These are phyloP conservation scores for Pandemis corylana DNA, from an alignment of 2,888 invertebrate genomes.

Conservation along the genomic window DNA sequence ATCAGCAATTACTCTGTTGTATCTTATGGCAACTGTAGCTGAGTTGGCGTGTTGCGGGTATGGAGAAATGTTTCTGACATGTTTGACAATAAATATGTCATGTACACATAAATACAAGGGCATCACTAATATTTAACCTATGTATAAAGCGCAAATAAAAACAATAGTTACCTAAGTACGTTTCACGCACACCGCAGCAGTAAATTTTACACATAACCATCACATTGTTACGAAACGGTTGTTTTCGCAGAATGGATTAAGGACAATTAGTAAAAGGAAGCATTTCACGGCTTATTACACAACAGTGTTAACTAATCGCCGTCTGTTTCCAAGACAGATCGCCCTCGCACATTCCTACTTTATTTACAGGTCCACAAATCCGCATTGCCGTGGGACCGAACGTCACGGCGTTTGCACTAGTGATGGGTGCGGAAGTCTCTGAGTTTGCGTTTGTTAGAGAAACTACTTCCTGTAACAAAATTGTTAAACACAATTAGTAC, in stretches of 20 bases:
- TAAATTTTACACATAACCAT: slow-evolving; percentile 5
- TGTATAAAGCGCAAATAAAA: too few species aligned
- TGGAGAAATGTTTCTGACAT: too few species aligned
- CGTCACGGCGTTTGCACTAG: slow-evolving; percentile 52
- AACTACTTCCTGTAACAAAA: background rate
- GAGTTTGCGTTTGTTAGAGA: background rate
- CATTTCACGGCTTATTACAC: slow-evolving; percentile 60
- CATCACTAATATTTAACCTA: too few species aligned
- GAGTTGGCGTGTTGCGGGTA: too few species aligned
- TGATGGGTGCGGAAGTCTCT: slow-evolving; percentile 33
- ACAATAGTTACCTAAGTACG: background rate
- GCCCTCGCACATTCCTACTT: slow-evolving; percentile 66
- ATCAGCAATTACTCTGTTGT: too few species aligned
- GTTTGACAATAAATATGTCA: too few species aligned
- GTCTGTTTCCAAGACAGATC: slow-evolving; percentile 58
- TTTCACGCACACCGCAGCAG: background rate
- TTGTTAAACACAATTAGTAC: too few species aligned
- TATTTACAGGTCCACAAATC: slow-evolving; percentile 58
- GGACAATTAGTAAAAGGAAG: slow-evolving; percentile 64
- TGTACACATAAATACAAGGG: too few species aligned
- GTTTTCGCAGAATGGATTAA: slow-evolving; percentile 58
- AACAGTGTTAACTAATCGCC: slow-evolving; percentile 56
- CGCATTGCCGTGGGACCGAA: slow-evolving; percentile 58
- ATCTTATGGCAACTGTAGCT: too few species aligned
- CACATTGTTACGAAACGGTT: slow-evolving; percentile 19